Base-by-base conservation (phyloP, 2,797 vertebrate species). In the Nothura maculosa region DNA sequence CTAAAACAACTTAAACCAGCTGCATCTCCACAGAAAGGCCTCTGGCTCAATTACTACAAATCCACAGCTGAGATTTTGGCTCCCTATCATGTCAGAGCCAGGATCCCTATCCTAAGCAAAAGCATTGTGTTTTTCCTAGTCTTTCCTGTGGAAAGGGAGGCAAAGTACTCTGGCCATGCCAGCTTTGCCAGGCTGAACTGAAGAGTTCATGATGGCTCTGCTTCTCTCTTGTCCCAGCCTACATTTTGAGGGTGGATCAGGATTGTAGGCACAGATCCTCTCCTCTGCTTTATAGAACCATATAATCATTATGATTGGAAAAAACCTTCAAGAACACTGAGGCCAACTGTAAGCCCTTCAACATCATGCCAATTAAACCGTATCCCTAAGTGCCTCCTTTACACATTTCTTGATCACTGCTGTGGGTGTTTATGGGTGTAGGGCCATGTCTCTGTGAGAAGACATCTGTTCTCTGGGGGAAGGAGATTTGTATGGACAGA, bases 401-500 rank as follows among this genome's bases (percentile, higher is more conserved):
- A 22, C 47, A 48, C 22, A 11, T 24, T 48, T 48, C 22, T 12
- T 48, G 47, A 48, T 4, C 47, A 48, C 11, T 11, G 21, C 47
- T 48, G 47, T 48, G 47, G 22, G 7, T 48, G 0, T 38, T 50
- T 19, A 19, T 30, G 48, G 12, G 7, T 77, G 52, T 43, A 32
- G 5, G 21, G 4, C 22, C 43, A 1, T 2, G 1, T 12, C 50
- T 2, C 20, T 55, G n/a, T 28, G 22, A 15, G 3, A 72, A 50
- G 40, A 30, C 30, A 27, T 22, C 22, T 0, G 1, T 57, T 9
- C 19, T 84, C 30, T 43, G 50, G 34, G 55, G 80, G 54, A 47
- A 58, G 24, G 13, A 57, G 40, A 47, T 45, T 34, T 5, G 0
- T 50, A 43, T 0, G 1, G 8, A 10, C 1, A 3, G 68, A 11